Conservation (phyloP, 1,140 invertebrate species). For the Diplogasteroides magnus region DNA sequence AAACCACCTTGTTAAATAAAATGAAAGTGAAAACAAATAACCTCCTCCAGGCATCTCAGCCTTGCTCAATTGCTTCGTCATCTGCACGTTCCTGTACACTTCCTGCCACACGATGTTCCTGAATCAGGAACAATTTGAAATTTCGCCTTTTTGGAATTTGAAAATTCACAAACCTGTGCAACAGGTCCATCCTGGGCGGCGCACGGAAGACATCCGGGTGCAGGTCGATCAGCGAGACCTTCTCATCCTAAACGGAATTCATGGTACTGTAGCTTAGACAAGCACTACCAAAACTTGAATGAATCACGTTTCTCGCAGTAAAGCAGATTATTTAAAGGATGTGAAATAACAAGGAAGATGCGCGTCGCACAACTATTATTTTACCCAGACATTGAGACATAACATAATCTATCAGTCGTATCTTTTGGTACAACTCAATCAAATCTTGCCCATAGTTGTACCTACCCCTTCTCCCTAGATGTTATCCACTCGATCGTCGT, state of each 20-base stretch:
- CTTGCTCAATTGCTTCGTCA: conserved; percentile 67
- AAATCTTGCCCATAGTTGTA: too few species aligned
- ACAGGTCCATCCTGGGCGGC: conserved; percentile 71
- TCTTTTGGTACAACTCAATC: too few species aligned
- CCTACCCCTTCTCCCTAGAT: too few species aligned
- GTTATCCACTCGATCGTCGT: neutral
- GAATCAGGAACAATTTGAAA: neutral
- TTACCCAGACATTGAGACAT: too few species aligned
- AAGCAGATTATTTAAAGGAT: too few species aligned
- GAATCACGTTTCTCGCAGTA: too few species aligned
- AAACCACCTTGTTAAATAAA: too few species aligned
- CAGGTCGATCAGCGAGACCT: conserved; percentile 75
- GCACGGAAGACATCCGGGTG: conserved; percentile 66
- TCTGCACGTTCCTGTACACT: conserved; percentile 71
- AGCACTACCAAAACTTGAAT: conserved; percentile 71
- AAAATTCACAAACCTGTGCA: conserved; percentile 62
- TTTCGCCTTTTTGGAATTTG: neutral
- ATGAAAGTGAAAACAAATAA: too few species aligned
- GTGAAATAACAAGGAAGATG: too few species aligned
- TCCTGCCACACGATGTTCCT: conserved; percentile 80
- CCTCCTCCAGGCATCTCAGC: conserved; percentile 79
- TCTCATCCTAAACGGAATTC: conserved; percentile 71
- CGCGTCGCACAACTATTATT: too few species aligned
- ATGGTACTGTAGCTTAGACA: too few species aligned
- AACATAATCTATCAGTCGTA: too few species aligned